Evolutionary conservation across 2,113 vertebrate species (phyloP).

Genomic region (Martes martes): DNA sequence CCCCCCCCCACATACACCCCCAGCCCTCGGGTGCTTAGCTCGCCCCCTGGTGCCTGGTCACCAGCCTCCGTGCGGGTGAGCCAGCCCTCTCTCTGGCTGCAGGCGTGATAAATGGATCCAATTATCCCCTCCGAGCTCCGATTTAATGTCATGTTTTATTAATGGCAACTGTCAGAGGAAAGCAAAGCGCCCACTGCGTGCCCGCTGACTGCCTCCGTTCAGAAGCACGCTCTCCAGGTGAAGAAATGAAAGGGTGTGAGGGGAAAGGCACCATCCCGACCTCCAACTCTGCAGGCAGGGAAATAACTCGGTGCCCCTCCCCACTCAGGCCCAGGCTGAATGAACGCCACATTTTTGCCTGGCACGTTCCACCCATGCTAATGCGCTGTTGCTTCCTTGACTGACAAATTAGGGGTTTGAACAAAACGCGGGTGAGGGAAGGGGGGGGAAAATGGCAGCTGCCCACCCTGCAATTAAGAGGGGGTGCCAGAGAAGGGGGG

Average conservation of each 20-base stretch:
- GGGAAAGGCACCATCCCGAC: background rate
- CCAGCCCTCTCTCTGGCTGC: conserved; percentile 41
- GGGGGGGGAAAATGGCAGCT: conserved; percentile 30
- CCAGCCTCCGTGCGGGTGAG: background rate
- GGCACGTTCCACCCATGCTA: conserved; percentile 5
- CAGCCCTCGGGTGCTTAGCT: background rate
- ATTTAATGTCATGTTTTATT: conserved; percentile 84
- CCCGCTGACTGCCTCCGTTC: background rate
- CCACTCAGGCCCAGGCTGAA: background rate
- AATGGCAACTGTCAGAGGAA: conserved; percentile 80
- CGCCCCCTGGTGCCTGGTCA: conserved; percentile 26
- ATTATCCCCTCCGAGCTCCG: conserved; percentile 76
- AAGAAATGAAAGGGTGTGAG: background rate
- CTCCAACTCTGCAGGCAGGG: background rate
- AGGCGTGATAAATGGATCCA: conserved; percentile 81
- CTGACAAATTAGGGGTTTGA: conserved; percentile 75
- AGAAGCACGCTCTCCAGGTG: background rate
- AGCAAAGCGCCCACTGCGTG: conserved; percentile 78
- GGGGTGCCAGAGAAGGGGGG: background rate
- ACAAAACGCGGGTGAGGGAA: conserved; percentile 17
- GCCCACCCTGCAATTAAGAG: conserved; percentile 68
- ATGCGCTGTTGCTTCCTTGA: conserved; percentile 63
- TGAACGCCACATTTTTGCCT: background rate
- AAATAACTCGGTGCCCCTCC: conserved; percentile 3
- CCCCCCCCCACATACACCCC: background rate